Percentiles rank a stretch among this genome's conserved stretches.
Conservation (phyloP, 2,113 vertebrate species). For the Microtus montanus region DNA sequence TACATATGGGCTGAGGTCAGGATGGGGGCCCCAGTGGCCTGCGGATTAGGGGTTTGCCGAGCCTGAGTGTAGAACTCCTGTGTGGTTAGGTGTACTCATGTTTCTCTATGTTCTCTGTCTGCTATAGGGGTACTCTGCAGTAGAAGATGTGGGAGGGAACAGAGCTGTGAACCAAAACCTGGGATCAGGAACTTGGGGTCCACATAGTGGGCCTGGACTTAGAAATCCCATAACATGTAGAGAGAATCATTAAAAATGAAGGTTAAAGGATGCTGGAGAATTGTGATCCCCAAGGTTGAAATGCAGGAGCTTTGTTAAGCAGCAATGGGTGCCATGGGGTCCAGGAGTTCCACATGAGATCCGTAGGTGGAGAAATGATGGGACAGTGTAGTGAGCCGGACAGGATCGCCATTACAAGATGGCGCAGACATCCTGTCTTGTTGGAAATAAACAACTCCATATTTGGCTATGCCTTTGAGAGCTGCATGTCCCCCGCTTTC, state of each 20-base stretch:
- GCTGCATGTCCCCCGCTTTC: too few relatives aligned
- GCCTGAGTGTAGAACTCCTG: not conserved
- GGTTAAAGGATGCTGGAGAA: too few relatives aligned
- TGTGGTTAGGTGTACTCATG: accelerated
- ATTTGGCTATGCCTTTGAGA: too few relatives aligned
- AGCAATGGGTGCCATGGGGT: too few relatives aligned
- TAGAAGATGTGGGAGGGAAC: not conserved
- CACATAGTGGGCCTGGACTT: not conserved
- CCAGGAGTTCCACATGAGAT: not conserved
- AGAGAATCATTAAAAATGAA: too few relatives aligned
- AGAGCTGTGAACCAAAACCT: not conserved
- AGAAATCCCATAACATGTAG: too few relatives aligned
- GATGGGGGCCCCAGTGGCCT: not conserved
- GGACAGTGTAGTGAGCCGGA: too few relatives aligned
- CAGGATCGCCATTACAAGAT: too few relatives aligned
- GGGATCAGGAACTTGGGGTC: not conserved
- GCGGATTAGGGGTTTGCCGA: not conserved
- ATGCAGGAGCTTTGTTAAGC: too few relatives aligned
- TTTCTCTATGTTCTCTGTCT: not conserved
- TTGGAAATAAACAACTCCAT: too few relatives aligned
- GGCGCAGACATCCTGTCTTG: too few relatives aligned
- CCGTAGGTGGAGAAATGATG: not conserved
- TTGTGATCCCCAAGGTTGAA: too few relatives aligned
- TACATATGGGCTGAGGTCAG: not conserved
- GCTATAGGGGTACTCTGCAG: not conserved